Percentiles rank a stretch among this genome's conserved stretches.
These are phyloP conservation scores for Xylophagus ater DNA, from an alignment of 2,888 invertebrate genomes.

Conservation along the genomic window DNA sequence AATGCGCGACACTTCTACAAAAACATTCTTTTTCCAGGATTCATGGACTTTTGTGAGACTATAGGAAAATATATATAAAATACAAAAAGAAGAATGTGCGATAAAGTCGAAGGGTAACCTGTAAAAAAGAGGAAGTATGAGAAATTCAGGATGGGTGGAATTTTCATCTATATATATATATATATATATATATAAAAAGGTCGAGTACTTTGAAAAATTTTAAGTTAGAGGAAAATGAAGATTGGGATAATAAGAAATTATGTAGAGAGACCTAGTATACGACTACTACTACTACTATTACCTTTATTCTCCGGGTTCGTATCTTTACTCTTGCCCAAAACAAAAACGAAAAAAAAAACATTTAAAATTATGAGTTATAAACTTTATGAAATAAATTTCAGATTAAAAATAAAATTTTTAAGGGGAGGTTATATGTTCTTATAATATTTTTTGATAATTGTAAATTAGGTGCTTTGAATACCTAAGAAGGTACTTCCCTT, in stretches of 20 bases:
- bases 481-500: background rate
- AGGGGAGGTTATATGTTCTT: constrained; percentile 8
- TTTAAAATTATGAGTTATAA: constrained; percentile 18
- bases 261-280: too few relatives aligned
- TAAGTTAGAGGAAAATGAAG: background rate
- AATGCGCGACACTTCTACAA: too few relatives aligned
- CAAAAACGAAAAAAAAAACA: too few relatives aligned
- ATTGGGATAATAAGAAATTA: constrained; percentile 15
- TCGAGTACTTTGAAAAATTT: background rate
- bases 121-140: background rate
- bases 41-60: background rate
- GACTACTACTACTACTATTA: too few relatives aligned
- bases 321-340: too few relatives aligned
- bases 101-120: background rate
- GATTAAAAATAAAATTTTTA: constrained; percentile 16
- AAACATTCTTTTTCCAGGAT: too few relatives aligned
- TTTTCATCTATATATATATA: too few relatives aligned
- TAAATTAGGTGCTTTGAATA: constrained; percentile 16
- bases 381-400: constrained; percentile 16
- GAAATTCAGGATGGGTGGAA: background rate
- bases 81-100: too few relatives aligned
- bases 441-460: constrained; percentile 11
- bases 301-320: background rate
- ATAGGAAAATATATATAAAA: background rate
- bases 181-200: too few relatives aligned